Conservation (phyloP, 2,888 invertebrate species). For the Synanthedon vespiformis region DNA sequence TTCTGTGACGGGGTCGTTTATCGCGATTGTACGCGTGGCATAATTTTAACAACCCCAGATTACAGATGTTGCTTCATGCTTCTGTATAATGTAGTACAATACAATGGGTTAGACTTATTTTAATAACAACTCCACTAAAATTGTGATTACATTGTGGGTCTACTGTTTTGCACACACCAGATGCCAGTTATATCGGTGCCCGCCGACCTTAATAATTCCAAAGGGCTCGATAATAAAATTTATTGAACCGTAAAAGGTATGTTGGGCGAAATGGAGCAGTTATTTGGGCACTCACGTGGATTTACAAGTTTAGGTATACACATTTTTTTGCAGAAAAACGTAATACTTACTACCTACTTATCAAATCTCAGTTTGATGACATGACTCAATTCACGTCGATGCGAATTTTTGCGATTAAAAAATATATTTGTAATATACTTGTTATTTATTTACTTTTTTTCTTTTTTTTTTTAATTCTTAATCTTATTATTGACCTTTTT, state of each 20-base stretch:
- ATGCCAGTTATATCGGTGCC: not conserved
- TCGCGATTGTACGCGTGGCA: too few species aligned
- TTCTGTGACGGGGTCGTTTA: too few species aligned
- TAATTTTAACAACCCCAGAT: not conserved
- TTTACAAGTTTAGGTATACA: not conserved
- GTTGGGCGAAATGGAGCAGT: not conserved
- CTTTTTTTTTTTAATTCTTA: too few species aligned
- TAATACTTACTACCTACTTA: too few species aligned
- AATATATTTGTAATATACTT: too few species aligned
- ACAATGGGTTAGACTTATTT: not conserved
- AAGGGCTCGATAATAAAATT: slow-evolving; percentile 1
- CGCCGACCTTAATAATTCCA: not conserved
- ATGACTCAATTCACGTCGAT: too few species aligned
- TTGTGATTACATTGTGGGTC: not conserved
- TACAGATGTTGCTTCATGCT: not conserved
- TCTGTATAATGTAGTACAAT: not conserved
- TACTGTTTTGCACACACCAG: not conserved
- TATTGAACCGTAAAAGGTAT: slow-evolving; percentile 1
- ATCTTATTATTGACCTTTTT: too few species aligned
- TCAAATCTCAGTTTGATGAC: too few species aligned
- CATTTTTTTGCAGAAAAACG: too few species aligned
- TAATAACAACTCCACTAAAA: not conserved
- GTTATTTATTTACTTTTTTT: too few species aligned
- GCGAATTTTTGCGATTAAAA: too few species aligned
- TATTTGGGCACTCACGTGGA: not conserved